Evolutionary conservation across 1,140 invertebrate species (phyloP), one percentile per base, ranked within the genome.

Genomic region (Heterodera schachtii): DNA sequence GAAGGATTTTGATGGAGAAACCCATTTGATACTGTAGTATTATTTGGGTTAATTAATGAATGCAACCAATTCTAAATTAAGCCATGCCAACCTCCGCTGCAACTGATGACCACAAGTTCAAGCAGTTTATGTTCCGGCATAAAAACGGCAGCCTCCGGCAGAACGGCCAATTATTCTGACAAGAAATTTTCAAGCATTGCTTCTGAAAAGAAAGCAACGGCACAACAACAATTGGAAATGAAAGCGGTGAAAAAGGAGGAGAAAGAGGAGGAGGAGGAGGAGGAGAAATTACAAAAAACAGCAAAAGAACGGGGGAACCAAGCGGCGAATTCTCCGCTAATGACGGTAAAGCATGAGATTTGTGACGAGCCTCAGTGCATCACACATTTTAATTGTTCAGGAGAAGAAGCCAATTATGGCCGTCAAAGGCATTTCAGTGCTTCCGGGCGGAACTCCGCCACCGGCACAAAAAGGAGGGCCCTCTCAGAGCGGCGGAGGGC

Each of bases 391-490:
- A 73, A 43, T 4, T 9, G 16, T 77, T 19, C 66, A 78, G 77
- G 77, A 78, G 52, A 78, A 78, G 77, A 78, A 78, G 44, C 77
- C 77, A 11, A 70, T 69, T 47, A 6, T 78, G 31, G 77, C 77
- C 8, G 77, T 78, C 47, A 78, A 78, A 8, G 77, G 77, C 1
- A 70, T 78, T 52, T 64, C 77, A 7, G 64, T 78, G 66, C 47
- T 46, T 16, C 31, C 77, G 31, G 9, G 31, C 69, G 31, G 69
- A 64, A 78, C 77, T 31, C 44, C 77, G 13, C 60, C 52, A 49
- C 44, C n/a, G n/a, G 70, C 64, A 16, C 60, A 41, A 13, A 78
- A 31, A 78, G 3, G 41, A 31, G 31, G 6, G 47, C 64, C 21
- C 52, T 78, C 64, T 64, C 46, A 41, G 19, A 31, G 49, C 47